Percentiles rank a stretch among this genome's conserved stretches.
Evolutionary conservation across 2,888 invertebrate species (phyloP).

Genomic region (Pimpla rufipes): DNA sequence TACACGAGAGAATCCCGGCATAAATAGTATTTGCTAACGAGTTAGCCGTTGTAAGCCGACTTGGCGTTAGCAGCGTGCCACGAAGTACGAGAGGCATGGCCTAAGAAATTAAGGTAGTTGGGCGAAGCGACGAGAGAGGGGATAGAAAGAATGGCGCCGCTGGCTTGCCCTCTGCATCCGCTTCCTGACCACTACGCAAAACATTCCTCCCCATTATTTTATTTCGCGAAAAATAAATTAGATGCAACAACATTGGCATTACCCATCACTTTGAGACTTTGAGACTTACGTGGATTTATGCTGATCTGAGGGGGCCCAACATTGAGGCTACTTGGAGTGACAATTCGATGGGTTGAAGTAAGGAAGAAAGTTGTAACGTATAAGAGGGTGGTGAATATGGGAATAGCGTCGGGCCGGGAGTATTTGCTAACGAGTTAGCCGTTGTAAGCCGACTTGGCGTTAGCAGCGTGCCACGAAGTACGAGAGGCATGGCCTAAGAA

Average conservation of each 20-base stretch:
- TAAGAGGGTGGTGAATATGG: no score
- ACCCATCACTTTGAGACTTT: no score
- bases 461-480: slow-evolving; percentile 59
- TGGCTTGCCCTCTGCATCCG: no score
- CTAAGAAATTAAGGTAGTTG: slow-evolving; percentile 76
- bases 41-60: slow-evolving; percentile 75
- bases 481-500: slow-evolving; percentile 74
- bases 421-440: slow-evolving; percentile 80
- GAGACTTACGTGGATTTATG: no score
- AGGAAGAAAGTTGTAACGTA: no score
- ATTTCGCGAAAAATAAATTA: not conserved
- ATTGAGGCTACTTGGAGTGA: no score
- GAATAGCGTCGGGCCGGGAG: no score
- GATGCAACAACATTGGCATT: not conserved
- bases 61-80: slow-evolving; percentile 52
- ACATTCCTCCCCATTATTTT: not conserved
- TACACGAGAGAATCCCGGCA: slow-evolving; percentile 77
- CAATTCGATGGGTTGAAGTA: no score
- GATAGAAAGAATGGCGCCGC: slow-evolving; percentile 38
- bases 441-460: slow-evolving; percentile 72
- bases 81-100: slow-evolving; percentile 70
- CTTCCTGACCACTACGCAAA: not conserved
- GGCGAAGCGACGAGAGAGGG: slow-evolving; percentile 42
- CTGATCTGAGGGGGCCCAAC: no score
- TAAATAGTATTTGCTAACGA: slow-evolving; percentile 81